Base-by-base conservation (phyloP, 2,797 vertebrate genomes). In the Pangasius macronema region DNA sequence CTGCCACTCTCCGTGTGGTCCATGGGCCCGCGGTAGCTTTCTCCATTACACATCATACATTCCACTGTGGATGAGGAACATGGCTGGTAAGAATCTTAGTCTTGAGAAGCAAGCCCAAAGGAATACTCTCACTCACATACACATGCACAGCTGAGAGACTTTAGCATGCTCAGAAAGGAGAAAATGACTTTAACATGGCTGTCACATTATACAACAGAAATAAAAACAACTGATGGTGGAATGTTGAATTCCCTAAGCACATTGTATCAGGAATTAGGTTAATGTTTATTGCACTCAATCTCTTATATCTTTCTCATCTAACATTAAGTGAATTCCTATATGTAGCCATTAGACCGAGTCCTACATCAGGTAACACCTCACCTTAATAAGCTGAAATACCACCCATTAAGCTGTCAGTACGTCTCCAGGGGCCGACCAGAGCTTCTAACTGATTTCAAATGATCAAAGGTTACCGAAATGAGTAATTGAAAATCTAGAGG, bases 11-110 rank as follows among this genome's bases (percentile, higher is more conserved):
- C 97, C 0, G 98, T 99, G 92, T 97, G 97, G 96, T 99, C 98
- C 97, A 99, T 96, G 39, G 97, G 98, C 86, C 99, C 99, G 94
- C 97, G 96, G 86, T 99, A 99, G 92, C 95, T 96, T 93, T 99
- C 98, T 59, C 99, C 98, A 89, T 98, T 99, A 93, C 98, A 99
- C 82, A 94, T 96, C 94, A 99, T 95, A 92, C 98, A 99, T 94
- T 99, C 97, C 93, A 98, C 98, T 99, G 92, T 85, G 88, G 87
- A 90, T 86, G 90, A 92, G 83, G 88, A 93, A 90, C 83, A 90
- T 36, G 63, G 24, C 73, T 89, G 46, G 67, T 90, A 90, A 91
- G 87, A 89, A 89, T 87, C 57, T 84, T 46, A 90, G 85, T 83
- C 84, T 84, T 57, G 46, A 84, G 24, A 5, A 83, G 24, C 22